phyloP scores from a whole-genome alignment of 2,797 vertebrate species.

The Chrysocyon brachyurus region DNA sequence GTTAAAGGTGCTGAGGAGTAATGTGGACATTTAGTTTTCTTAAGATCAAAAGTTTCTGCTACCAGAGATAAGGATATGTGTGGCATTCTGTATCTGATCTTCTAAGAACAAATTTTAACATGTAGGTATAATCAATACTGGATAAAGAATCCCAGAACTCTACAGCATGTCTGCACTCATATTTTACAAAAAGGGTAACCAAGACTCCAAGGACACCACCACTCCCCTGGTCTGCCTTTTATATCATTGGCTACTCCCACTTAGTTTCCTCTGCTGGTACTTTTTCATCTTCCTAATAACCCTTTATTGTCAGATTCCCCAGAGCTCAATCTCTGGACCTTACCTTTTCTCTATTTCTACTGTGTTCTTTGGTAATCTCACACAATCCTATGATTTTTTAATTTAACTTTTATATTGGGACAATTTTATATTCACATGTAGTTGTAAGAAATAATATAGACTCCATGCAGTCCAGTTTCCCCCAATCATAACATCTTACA shows the following conservation, averaged over 20 bases:
- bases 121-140: background rate
- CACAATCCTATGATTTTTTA: background rate
- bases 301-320: background rate
- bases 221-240: background rate
- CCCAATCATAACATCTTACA: background rate
- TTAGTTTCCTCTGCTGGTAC: background rate
- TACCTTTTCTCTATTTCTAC: background rate
- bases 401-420: background rate
- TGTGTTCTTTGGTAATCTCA: background rate
- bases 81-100: constrained; percentile 30
- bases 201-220: background rate
- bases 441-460: constrained; percentile 12
- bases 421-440: background rate
- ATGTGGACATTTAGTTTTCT: constrained; percentile 36
- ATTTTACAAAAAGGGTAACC: background rate
- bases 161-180: background rate
- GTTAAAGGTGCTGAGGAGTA: background rate
- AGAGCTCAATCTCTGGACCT: background rate
- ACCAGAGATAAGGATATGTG: background rate
- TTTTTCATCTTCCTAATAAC: background rate
- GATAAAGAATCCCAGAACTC: constrained; percentile 19
- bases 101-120: background rate
- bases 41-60: constrained; percentile 5
- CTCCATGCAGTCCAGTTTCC: background rate
- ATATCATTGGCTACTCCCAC: background rate